phyloP scores from a whole-genome alignment of 1,140 invertebrate genomes.

The Lepidostoma basale region DNA sequence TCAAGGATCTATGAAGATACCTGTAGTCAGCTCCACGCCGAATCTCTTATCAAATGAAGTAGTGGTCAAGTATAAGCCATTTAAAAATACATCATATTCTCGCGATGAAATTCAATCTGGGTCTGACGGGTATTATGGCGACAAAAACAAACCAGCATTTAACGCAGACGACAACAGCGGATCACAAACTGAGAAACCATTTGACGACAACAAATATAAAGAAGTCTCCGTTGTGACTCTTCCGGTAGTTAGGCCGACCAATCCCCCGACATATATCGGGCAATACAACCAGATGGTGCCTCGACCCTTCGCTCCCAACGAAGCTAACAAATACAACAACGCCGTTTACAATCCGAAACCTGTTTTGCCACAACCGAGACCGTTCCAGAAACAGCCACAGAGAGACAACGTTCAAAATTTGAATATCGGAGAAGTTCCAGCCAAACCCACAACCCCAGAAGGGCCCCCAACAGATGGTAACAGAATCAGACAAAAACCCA shows the following conservation, averaged over 20 bases:
- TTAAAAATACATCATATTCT: slow-evolving; percentile 27
- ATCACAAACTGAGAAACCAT: slow-evolving; percentile 61
- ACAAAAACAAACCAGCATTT: slow-evolving; percentile 33
- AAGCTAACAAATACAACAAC: slow-evolving; percentile 28
- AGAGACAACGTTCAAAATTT: slow-evolving; percentile 49
- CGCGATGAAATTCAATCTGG: slow-evolving; percentile 36
- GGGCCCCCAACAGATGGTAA: slow-evolving; percentile 9
- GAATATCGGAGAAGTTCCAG: slow-evolving; percentile 54
- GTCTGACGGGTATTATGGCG: slow-evolving; percentile 40
- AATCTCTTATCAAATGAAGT: slow-evolving; percentile 37
- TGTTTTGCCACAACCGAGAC: slow-evolving; percentile 31
- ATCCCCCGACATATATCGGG: slow-evolving; percentile 25
- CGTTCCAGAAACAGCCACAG: slow-evolving; percentile 37
- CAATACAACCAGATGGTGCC: slow-evolving; percentile 50
- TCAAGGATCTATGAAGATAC: slow-evolving; percentile 57
- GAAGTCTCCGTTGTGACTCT: slow-evolving; percentile 37
- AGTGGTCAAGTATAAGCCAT: slow-evolving; percentile 35
- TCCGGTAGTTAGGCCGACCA: slow-evolving; percentile 30
- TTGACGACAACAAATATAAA: slow-evolving; percentile 49
- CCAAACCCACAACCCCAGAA: slow-evolving; percentile 15
- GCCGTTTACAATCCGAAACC: background rate
- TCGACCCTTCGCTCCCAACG: slow-evolving; percentile 56
- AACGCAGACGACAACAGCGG: slow-evolving; percentile 51
- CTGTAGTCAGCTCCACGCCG: slow-evolving; percentile 49
- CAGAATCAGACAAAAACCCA: background rate